A percentile compares a stretch with the other conserved stretches of the same genome.
phyloP scores from a whole-genome alignment of 2,113 vertebrate species.

The Gallinago jamesoni region DNA sequence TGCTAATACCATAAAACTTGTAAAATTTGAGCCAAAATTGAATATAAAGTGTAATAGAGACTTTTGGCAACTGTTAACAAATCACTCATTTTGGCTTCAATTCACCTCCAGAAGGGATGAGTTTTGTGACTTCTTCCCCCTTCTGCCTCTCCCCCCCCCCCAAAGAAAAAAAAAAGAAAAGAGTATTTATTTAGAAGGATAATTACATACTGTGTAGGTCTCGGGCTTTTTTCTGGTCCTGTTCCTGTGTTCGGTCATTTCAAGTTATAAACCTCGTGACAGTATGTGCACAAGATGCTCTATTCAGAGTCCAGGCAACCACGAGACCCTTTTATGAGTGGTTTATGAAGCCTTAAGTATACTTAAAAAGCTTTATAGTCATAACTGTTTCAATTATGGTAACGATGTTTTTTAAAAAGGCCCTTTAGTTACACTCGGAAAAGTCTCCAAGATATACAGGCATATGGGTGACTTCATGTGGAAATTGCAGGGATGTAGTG shows the following conservation, averaged over 20 bases:
- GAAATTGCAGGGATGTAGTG: neutral
- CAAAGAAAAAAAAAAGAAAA: too few relatives aligned
- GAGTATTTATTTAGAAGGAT: neutral
- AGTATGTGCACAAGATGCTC: rapidly evolving
- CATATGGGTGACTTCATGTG: neutral
- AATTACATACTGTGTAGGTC: neutral
- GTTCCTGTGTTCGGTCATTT: neutral
- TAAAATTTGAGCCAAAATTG: neutral
- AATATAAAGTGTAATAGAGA: rapidly evolving
- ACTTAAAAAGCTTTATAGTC: neutral
- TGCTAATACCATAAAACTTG: neutral
- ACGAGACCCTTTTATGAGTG: neutral
- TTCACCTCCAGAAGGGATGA: neutral
- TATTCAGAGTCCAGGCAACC: neutral
- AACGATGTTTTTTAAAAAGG: neutral
- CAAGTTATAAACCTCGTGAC: neutral
- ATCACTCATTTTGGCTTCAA: neutral
- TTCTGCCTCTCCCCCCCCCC: too few relatives aligned
- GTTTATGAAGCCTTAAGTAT: neutral
- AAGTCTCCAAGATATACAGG: neutral
- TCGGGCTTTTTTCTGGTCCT: neutral
- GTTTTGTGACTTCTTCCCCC: neutral
- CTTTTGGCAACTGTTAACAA: neutral
- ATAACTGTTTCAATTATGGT: neutral
- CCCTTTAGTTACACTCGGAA: neutral